Base-by-base conservation (phyloP, 2,113 vertebrate genomes). In the Psammodynastes pulverulentus region DNA sequence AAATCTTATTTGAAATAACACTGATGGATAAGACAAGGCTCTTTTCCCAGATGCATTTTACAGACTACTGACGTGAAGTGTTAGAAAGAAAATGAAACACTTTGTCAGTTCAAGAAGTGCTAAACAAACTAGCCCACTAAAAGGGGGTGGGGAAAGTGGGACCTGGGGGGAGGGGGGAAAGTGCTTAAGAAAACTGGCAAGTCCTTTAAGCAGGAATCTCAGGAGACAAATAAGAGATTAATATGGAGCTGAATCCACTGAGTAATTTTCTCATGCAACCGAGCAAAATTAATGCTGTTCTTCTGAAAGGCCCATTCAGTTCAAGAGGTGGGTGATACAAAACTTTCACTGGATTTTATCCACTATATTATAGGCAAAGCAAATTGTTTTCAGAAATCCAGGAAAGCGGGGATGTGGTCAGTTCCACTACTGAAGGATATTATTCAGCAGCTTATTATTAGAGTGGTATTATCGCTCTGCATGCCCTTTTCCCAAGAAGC, bases 41-140 rank as follows among this genome's bases (percentile, higher is more conserved):
- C 3, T 92, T 24, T 79, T 94, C 54, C 87, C 89, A 95, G 86
- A 45, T 94, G 89, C n/a, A 92, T 54, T 92, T n/a, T 72, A 51
- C 89, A 95, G 91, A 84, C 39, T 87, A 92, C 0, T 34, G 89
- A 45, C 94, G 13, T 2, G 62, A 95, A 94, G 95, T 0, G 52
- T 89, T 90, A 94, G 9, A 94, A 96, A 86, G 17, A 94, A 95
- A 94, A 95, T 89, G 45, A 93, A 88, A 72, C 84, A 52, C 10
- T 0, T 92, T 95, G 91, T 90, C 90, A 91, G 93, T 49, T 62
- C 54, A 88, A 53, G 89, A 89, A 79, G 91, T 92, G 92, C 92
- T 92, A 94, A 94, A 92, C 29, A 86, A 92, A 67, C 92, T 90
- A 92, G 92, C 93, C 56, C 92, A 92, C 90, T 93, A 89, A 89